Evolutionary conservation across 2,888 invertebrate genomes (phyloP).

Genomic region (Oscheius sp.): DNA sequence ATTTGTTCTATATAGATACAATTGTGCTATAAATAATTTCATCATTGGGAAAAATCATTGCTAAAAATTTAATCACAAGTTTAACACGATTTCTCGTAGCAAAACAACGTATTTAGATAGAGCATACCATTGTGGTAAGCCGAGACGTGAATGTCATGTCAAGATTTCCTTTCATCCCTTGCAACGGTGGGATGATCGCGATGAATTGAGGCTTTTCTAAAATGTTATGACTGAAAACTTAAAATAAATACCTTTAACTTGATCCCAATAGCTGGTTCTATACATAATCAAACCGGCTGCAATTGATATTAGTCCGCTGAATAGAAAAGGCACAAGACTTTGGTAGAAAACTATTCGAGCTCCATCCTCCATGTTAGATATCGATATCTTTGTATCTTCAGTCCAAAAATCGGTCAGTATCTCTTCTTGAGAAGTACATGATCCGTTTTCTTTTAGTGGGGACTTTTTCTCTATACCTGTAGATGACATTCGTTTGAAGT

Average conservation of each 20-base stretch:
- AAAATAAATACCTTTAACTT: constrained; percentile 12
- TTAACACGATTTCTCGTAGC: constrained; percentile 79
- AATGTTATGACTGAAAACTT: neutral
- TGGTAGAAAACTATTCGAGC: constrained; percentile 6
- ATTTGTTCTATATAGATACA: too few species aligned
- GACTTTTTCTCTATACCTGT: too few species aligned
- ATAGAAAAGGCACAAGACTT: constrained; percentile 20
- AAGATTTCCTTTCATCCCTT: constrained; percentile 88
- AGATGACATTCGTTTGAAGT: too few species aligned
- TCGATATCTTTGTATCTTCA: too few species aligned
- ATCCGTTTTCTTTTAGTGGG: too few species aligned
- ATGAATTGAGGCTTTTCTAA: constrained; percentile 39
- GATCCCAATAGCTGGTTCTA: neutral
- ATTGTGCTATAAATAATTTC: too few species aligned
- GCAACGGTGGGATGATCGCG: constrained; percentile 80
- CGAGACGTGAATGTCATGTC: constrained; percentile 95
- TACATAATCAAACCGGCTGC: constrained; percentile 25
- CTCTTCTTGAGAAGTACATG: too few species aligned
- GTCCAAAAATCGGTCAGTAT: neutral
- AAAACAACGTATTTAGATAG: constrained; percentile 86
- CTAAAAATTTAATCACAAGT: too few species aligned
- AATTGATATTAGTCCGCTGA: constrained; percentile 29
- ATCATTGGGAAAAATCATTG: too few species aligned
- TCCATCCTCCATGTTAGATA: constrained; percentile 17
- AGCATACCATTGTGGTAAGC: constrained; percentile 81